Evolutionary conservation across 2,797 vertebrate species (phyloP).

Genomic region (Fratercula arctica): DNA sequence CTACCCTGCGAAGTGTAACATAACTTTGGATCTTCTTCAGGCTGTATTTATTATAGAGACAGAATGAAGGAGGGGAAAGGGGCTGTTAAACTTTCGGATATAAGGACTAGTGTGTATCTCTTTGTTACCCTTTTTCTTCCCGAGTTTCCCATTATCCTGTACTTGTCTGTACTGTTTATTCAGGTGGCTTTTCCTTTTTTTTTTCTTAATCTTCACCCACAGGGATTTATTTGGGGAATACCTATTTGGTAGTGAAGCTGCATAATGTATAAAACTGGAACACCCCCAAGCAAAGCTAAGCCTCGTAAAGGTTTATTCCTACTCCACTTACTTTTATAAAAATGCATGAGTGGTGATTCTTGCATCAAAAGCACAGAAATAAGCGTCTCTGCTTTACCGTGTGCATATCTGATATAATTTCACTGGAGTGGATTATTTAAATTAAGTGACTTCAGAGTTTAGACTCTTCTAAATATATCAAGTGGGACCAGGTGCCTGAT

Average conservation of each 20-base stretch:
- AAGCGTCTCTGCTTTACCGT: not conserved
- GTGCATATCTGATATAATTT: not conserved
- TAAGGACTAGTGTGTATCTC: not conserved
- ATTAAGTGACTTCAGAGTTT: slow-evolving; percentile 20
- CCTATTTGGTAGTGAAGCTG: not conserved
- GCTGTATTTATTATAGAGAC: not conserved
- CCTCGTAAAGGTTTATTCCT: not conserved
- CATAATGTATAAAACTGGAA: not conserved
- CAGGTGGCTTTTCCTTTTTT: not conserved
- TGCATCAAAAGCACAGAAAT: not conserved
- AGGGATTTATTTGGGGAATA: not conserved
- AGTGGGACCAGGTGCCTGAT: not conserved
- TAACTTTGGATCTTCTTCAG: not conserved
- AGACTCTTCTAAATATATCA: slow-evolving; percentile 43
- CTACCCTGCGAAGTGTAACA: not conserved
- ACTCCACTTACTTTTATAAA: not conserved
- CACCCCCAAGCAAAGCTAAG: not conserved
- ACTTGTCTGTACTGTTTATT: not conserved
- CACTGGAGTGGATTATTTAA: not conserved
- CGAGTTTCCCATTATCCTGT: not conserved
- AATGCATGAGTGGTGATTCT: not conserved
- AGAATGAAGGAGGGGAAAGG: not conserved
- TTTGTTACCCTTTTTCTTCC: not conserved
- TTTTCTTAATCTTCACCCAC: not conserved
- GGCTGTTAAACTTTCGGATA: not conserved